Base-by-base conservation (phyloP, 2,113 vertebrate genomes). In the Chionis minor region DNA sequence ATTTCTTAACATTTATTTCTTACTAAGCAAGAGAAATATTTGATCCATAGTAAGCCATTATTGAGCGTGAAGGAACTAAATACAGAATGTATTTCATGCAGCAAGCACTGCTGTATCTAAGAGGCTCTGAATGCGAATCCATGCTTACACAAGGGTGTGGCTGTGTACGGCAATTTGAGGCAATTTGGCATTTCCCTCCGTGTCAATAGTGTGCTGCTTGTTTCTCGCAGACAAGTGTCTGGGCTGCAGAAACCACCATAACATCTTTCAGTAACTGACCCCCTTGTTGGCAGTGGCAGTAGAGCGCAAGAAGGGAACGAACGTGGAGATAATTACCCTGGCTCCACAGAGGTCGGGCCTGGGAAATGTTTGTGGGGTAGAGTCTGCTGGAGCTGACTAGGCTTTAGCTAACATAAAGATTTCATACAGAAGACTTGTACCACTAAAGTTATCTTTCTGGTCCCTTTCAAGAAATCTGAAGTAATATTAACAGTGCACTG, bases 201-300 rank as follows among this genome's bases (percentile, higher is more conserved):
- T 88, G 84, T 79, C 94, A 66, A 95, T 95, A 97, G 73, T 67
- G 81, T 38, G 3, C 73, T 65, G 23, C 91, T 96, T 97, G 92
- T 97, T 97, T 73, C 49, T 8, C 30, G 70, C 82, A 97, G 95
- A 95, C 86, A 94, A 95, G 81, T 35, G 81, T 94, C 89, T 97
- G 89, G 1, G 1, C 54, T 89, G 70, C 89, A 91, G 86, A 95
- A 95, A 92, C 94, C 92, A 82, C 91, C 86, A 47, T 24, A 80
- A 55, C 72, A 13, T 83, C 90, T 67, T 22, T 47, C 75, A 94
- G 88, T 95, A 94, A 97, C 81, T 92, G 96, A 79, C 83, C 62
- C 62, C 71, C 38, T 95, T 96, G 96, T 96, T 94, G 92, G 45
- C 73, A 91, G 49, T 10, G 65, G 70, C 44, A 84, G 82, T 88